Percentiles rank a stretch among this genome's conserved stretches.
Evolutionary conservation across 2,113 vertebrate species (phyloP).

Genomic region (Candoia aspera): DNA sequence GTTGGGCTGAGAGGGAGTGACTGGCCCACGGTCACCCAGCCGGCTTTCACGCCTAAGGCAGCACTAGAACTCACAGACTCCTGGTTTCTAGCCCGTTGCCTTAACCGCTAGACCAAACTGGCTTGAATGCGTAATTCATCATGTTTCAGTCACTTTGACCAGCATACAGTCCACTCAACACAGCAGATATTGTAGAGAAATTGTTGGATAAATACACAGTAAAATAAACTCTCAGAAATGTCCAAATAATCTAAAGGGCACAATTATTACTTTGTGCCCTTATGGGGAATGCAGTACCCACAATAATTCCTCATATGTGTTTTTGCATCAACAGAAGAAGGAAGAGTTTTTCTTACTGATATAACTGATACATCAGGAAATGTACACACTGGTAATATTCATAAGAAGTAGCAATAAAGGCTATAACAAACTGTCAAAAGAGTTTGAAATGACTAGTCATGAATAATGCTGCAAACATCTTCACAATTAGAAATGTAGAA

Average conservation of each 20-base stretch:
- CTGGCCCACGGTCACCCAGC: no score
- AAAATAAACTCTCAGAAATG: neutral
- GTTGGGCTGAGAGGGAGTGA: no score
- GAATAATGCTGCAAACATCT: neutral
- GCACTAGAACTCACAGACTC: no score
- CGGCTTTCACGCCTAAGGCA: no score
- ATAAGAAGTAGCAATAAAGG: neutral
- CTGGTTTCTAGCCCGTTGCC: no score
- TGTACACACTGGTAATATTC: neutral
- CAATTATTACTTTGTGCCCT: neutral
- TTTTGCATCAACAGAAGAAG: neutral
- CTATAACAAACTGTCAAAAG: neutral
- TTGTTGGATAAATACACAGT: neutral
- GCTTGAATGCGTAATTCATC: no score
- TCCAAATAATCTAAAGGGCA: neutral
- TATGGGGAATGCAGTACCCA: neutral
- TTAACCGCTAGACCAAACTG: no score
- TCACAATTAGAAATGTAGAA: neutral
- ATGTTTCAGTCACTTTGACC: no score
- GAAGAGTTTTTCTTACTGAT: neutral
- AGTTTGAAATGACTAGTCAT: neutral
- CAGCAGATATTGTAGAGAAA: neutral
- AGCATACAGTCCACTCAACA: no score
- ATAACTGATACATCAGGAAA: neutral
- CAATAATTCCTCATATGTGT: neutral